A percentile compares a stretch with the other conserved stretches of the same genome.
Conservation (phyloP, 1,140 invertebrate species). For the Habropoda laboriosa region DNA sequence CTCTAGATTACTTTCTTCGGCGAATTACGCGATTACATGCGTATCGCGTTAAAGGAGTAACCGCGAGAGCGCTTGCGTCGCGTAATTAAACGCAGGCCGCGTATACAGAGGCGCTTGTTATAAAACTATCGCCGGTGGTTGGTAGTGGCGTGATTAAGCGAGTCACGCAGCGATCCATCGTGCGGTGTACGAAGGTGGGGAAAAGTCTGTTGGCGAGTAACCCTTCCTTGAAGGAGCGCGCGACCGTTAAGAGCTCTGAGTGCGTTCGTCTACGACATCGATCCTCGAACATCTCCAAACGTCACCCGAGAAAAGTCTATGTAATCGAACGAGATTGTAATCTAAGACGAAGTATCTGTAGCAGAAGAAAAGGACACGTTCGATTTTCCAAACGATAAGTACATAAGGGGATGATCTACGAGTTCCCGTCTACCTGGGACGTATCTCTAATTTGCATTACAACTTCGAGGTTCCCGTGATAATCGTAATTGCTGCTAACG, state of each 20-base stretch:
- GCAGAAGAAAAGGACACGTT: no score
- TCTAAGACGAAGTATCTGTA: no score
- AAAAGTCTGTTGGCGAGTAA: not conserved
- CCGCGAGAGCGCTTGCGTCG: not conserved
- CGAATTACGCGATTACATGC: not conserved
- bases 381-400: not conserved
- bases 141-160: constrained; percentile 3
- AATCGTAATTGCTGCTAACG: constrained; percentile 52
- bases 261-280: not conserved
- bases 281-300: no score
- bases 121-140: not conserved
- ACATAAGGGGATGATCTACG: not conserved
- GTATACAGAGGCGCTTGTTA: not conserved
- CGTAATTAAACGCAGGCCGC: constrained; percentile 5
- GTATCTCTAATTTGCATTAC: constrained; percentile 37
- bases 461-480: constrained; percentile 26
- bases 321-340: no score
- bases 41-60: not conserved
- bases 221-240: not conserved
- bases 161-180: not conserved
- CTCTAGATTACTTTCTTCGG: not conserved
- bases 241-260: not conserved
- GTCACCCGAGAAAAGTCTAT: no score
- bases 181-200: not conserved
- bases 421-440: not conserved